phyloP scores from a whole-genome alignment of 1,140 invertebrate species.

The Hirudo medicinalis region DNA sequence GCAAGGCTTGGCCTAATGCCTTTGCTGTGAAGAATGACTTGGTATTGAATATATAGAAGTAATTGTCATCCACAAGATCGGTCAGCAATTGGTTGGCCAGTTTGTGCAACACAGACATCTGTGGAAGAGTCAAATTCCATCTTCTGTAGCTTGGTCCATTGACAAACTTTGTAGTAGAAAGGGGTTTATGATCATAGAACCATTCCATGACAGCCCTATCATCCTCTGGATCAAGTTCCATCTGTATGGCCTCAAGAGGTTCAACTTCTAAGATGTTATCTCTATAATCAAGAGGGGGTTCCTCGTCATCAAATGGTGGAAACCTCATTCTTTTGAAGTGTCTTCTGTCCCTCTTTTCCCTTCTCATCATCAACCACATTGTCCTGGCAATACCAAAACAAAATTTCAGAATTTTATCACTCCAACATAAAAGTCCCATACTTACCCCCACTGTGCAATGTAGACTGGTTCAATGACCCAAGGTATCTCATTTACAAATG shows the following conservation, averaged over 20 bases:
- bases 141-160: constrained; percentile 92
- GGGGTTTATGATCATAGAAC: constrained; percentile 97
- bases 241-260: constrained; percentile 95
- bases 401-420: not conserved
- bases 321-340: constrained; percentile 99
- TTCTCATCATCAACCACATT: constrained; percentile 99
- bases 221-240: constrained; percentile 91
- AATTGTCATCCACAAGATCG: constrained; percentile 95
- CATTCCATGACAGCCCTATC: constrained; percentile 71
- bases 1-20: constrained; percentile 98
- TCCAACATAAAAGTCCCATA: constrained; percentile 10
- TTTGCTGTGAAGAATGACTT: constrained; percentile 99
- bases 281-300: constrained; percentile 96
- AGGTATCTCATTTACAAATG: constrained; percentile 99
- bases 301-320: constrained; percentile 99
- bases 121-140: constrained; percentile 87
- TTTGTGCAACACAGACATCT: constrained; percentile 92
- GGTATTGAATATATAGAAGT: constrained; percentile 96
- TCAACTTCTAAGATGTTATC: constrained; percentile 98
- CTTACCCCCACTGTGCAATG: constrained; percentile 95
- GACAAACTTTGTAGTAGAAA: constrained; percentile 78
- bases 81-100: constrained; percentile 95
- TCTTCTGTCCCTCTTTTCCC: constrained; percentile 92
- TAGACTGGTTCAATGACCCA: constrained; percentile 99
- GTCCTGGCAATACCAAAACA: constrained; percentile 50